Evolutionary conservation across 2,888 invertebrate genomes (phyloP), one percentile per base, ranked within the genome.

Genomic region (Acleris holmiana): DNA sequence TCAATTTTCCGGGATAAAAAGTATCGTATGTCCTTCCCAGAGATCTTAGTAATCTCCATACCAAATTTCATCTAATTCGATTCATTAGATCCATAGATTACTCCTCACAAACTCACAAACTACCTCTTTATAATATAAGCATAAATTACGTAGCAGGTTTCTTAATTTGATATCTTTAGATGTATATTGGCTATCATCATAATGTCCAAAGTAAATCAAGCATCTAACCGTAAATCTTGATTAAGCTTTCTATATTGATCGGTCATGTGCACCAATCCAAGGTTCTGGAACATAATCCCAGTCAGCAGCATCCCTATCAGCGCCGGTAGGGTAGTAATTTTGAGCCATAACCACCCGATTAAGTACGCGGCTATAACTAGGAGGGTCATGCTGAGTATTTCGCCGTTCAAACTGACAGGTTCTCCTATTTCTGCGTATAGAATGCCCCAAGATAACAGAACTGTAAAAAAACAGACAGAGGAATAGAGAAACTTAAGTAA

Each of bases 301-400:
- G 95, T 95, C 62, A 96, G 83, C 46, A 97, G 87, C 96, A 97
- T 96, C 21, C 96, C 97, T 71, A 96, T 95, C 0, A 96, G 89
- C 0, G 96, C 95, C 49, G 97, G 96, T 64, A 97, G 82, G 0
- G 95, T 95, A 4, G 95, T 94, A 23, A 95, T 81, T 71, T 94
- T 94, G 67, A 95, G 86, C 78, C 96, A 85, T 57, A 91, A 66
- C 95, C 95, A 96, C 48, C 96, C 96, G 15, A 95, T 94, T 76
- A 96, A 93, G 82, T 96, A 95, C 19, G 96, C 95, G n/a, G 93
- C 91, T 61, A 96, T 93, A 67, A 94, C 93, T 44, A 96, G 85
- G 1, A 95, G 74, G 1, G 95, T 93, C 76, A 96, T 91, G 69
- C 95, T 94, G 67, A 95, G 94, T 1, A 96, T 85, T 72, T 94